These are phyloP conservation scores for Coluber constrictor DNA, from an alignment of 2,797 vertebrate genomes.

Conservation along the genomic window DNA sequence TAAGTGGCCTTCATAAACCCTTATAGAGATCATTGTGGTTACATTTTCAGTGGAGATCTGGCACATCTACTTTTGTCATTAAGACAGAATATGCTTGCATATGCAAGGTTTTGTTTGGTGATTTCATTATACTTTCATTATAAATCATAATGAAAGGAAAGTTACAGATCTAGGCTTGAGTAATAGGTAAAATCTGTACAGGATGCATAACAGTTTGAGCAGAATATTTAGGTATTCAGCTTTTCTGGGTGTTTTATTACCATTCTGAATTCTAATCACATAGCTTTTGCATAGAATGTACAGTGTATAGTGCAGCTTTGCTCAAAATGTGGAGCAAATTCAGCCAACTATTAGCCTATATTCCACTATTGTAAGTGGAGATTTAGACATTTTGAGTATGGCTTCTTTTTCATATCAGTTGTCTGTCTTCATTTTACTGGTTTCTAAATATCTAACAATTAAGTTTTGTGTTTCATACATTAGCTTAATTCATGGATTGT, in stretches of 20 bases:
- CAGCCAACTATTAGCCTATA: neutral
- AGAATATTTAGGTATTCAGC: neutral
- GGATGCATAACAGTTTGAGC: neutral
- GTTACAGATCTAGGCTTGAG: neutral
- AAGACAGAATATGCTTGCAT: neutral
- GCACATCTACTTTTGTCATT: neutral
- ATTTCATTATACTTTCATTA: too few species aligned
- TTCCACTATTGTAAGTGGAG: neutral
- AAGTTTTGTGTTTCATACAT: neutral
- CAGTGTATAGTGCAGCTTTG: neutral
- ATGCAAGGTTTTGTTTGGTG: neutral
- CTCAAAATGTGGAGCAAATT: neutral
- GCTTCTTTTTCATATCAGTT: neutral
- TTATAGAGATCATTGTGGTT: neutral
- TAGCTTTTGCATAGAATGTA: neutral
- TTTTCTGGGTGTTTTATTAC: neutral
- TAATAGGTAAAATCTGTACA: neutral
- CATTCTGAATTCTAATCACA: neutral
- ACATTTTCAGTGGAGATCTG: neutral
- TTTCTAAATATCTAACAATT: neutral
- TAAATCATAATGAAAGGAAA: neutral
- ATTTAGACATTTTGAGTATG: neutral
- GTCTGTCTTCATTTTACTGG: neutral
- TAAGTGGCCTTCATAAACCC: conserved; percentile 31
- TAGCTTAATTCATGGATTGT: neutral